Conservation (phyloP, 2,888 invertebrate genomes). For the Xanthia togata region DNA sequence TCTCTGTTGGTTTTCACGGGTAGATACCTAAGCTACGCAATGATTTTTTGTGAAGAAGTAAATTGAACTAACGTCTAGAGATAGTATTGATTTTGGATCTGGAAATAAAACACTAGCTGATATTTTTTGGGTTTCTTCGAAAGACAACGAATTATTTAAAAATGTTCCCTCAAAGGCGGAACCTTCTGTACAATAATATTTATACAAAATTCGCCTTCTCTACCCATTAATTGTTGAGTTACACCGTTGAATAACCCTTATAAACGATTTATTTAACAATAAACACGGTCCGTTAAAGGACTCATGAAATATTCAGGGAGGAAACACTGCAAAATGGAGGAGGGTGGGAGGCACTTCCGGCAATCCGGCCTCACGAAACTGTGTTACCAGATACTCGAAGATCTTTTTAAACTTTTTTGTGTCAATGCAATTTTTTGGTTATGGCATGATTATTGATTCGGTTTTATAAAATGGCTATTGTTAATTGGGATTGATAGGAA, state of each 20-base stretch:
- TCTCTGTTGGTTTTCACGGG: too few relatives aligned
- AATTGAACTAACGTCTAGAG: background rate
- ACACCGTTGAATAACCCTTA: slow-evolving; percentile 40
- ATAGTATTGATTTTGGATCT: background rate
- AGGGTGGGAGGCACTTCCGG: slow-evolving; percentile 61
- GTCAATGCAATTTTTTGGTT: slow-evolving; percentile 8
- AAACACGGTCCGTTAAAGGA: slow-evolving; percentile 60
- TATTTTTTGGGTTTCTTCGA: background rate
- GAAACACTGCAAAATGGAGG: slow-evolving; percentile 45
- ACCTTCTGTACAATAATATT: slow-evolving; percentile 1
- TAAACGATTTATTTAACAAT: slow-evolving; percentile 66
- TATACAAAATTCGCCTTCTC: slow-evolving; percentile 12
- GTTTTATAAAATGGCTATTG: background rate
- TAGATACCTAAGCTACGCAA: too few relatives aligned
- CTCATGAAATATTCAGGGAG: slow-evolving; percentile 72
- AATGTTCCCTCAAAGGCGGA: background rate
- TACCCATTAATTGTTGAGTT: slow-evolving; percentile 30
- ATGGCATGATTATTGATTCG: background rate
- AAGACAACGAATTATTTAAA: background rate
- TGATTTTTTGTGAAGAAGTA: too few relatives aligned
- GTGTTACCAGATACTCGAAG: slow-evolving; percentile 50
- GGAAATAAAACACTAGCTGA: background rate
- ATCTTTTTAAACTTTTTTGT: slow-evolving; percentile 6
- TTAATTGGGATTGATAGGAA: background rate
- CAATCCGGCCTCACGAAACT: slow-evolving; percentile 65